Base-by-base conservation (phyloP, 53 echinoderm and acorn worm species). In the Temnopleurus reevesii region DNA sequence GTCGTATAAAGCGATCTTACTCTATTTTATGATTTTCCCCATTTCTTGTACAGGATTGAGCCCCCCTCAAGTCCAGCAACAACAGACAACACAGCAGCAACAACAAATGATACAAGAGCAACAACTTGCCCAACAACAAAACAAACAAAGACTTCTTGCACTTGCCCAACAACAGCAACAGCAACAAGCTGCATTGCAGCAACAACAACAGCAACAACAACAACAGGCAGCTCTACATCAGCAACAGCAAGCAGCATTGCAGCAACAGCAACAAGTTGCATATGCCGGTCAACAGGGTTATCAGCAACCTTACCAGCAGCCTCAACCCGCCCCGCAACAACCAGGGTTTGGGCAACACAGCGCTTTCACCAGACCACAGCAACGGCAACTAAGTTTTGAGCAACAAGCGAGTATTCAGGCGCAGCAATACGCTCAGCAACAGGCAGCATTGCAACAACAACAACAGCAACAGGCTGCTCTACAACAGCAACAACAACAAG, bases 21-120 rank as follows among this genome's bases (percentile, higher is more conserved):
- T 65, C 12, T 34, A 0, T 43, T 71, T 0, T 8, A 6, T 71
- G 19, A 38, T 71, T 13, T 71, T 71, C n/a, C n/a, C n/a, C 3
- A 41, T 38, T 83, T 56, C 7, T 86, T 36, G 12, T 21, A 18
- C 46, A 94, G 94, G 94, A 71, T 19, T 92, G 13, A 94, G 94
- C 83, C 94, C 94, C 5, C 94, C 90, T 43, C 93, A 93, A 76
- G 64, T 93, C 28, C 94, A 91, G 71, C 53, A 83, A 84, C 51
- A 76, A 10, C 90, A 76, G 46, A 86, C 86, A 89, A 51, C 58
- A 82, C 92, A 85, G 41, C 89, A 83, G 31, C 89, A 81, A 27
- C 86, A 77, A 66, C 89, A 92, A 77, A 89, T 71, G 46, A 31
- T 61, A 81, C 92, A 90, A 36, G 87, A 80, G 58, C 92, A 93